Evolutionary conservation across 2,113 vertebrate species (phyloP).

Genomic region (Lophius piscatorius): DNA sequence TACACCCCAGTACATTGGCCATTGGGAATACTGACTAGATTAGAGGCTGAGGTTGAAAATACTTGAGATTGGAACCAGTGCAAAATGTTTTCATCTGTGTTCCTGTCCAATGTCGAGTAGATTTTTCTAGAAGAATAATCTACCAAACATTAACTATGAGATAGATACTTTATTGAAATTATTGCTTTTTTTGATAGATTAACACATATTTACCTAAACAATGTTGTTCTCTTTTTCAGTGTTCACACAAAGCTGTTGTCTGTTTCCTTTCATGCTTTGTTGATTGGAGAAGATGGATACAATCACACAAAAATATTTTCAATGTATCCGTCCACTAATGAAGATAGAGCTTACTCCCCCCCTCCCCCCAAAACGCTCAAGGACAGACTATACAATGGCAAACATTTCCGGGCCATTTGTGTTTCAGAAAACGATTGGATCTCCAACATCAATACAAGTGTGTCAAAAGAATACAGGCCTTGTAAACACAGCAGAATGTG

Average conservation of each 20-base stretch:
- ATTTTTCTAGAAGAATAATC: background rate
- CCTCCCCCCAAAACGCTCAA: conserved; percentile 51
- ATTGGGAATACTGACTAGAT: background rate
- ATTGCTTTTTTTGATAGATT: conserved; percentile 6
- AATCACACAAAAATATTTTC: conserved; percentile 10
- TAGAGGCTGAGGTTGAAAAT: background rate
- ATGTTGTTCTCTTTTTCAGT: background rate
- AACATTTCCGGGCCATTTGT: conserved; percentile 31
- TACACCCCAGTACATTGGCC: background rate
- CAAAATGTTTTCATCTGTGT: no score
- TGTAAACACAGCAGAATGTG: conserved; percentile 6
- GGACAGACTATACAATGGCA: conserved; percentile 25
- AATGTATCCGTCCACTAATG: conserved; percentile 2
- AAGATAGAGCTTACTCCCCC: conserved; percentile 28
- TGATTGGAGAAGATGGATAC: conserved; percentile 51
- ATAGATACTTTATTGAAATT: no score
- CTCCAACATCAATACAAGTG: background rate
- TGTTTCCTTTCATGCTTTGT: conserved; percentile 36
- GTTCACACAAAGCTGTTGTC: conserved; percentile 11
- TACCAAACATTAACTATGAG: background rate
- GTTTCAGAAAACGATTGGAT: conserved; percentile 8
- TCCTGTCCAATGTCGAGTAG: background rate
- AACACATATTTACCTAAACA: background rate
- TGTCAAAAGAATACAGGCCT: background rate
- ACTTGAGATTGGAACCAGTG: no score